Evolutionary conservation across 1,140 invertebrate species (phyloP).

Genomic region (Caenorhabditis remanei): DNA sequence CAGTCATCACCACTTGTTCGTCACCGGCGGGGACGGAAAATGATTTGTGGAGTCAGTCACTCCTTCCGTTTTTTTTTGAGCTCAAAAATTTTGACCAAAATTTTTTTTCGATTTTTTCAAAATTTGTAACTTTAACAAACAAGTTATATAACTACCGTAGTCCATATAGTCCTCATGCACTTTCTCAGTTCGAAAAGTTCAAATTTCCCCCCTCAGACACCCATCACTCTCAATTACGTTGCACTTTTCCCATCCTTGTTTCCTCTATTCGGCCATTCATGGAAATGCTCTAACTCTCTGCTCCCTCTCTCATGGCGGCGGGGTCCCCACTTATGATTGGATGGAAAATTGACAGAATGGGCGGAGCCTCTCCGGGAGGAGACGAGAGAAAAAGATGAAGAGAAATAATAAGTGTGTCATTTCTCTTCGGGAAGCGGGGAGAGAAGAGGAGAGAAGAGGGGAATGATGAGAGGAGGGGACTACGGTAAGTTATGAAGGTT

Average conservation of each 20-base stretch:
- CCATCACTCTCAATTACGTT: no score
- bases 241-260: background rate
- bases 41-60: background rate
- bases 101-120: no score
- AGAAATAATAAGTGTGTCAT: constrained; percentile 3
- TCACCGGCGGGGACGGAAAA: background rate
- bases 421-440: background rate
- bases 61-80: no score
- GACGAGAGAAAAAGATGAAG: constrained; percentile 22
- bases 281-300: background rate
- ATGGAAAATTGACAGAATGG: constrained; percentile 32
- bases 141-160: no score
- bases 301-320: background rate
- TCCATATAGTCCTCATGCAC: no score
- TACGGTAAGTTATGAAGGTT: constrained; percentile 19
- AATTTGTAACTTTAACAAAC: no score
- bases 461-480: background rate
- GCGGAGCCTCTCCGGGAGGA: background rate
- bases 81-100: no score
- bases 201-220: no score
- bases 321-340: constrained; percentile 28
- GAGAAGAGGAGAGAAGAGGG: constrained; percentile 3
- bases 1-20: constrained; percentile 30
- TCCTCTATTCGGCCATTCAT: background rate
- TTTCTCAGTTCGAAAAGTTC: no score